A percentile compares a stretch with the other conserved stretches of the same genome.
Evolutionary conservation across 2,888 invertebrate genomes (phyloP).

Genomic region (Resseliella maxima): DNA sequence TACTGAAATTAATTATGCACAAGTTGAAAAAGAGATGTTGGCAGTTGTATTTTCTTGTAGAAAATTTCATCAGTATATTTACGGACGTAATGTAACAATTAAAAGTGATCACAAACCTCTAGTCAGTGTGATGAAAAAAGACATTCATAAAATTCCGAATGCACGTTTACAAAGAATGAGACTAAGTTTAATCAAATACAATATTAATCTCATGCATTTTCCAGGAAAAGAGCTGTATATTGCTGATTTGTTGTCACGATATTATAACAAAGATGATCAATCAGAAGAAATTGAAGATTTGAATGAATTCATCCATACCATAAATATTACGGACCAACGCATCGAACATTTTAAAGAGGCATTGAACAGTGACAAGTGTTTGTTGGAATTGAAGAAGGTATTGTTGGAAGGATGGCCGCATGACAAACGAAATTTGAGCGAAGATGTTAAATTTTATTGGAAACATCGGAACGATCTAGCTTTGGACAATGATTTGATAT

Average conservation of each 20-base stretch:
- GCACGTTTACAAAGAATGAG: constrained; percentile 59
- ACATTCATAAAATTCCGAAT: constrained; percentile 57
- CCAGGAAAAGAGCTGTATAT: constrained; percentile 59
- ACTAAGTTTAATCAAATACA: constrained; percentile 59
- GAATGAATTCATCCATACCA: constrained; percentile 56
- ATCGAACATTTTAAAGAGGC: constrained; percentile 57
- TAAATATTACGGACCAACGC: constrained; percentile 58
- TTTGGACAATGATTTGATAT: constrained; percentile 35
- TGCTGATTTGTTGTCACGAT: constrained; percentile 41
- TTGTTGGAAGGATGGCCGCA: constrained; percentile 58
- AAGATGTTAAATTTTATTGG: constrained; percentile 40
- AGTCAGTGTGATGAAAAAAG: constrained; percentile 58
- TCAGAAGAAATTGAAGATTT: constrained; percentile 55
- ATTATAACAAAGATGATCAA: constrained; percentile 57
- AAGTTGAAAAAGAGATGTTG: constrained; percentile 60
- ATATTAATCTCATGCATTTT: constrained; percentile 58
- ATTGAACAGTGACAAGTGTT: no score
- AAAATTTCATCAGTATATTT: constrained; percentile 59
- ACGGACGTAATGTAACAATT: constrained; percentile 58
- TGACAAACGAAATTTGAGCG: background rate
- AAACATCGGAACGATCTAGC: background rate
- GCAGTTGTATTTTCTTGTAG: constrained; percentile 59
- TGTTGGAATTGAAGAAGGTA: constrained; percentile 58
- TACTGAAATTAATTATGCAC: constrained; percentile 58
- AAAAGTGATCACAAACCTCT: constrained; percentile 59